Evolutionary conservation across 2,113 vertebrate genomes (phyloP).

Genomic region (Willisornis vidua): DNA sequence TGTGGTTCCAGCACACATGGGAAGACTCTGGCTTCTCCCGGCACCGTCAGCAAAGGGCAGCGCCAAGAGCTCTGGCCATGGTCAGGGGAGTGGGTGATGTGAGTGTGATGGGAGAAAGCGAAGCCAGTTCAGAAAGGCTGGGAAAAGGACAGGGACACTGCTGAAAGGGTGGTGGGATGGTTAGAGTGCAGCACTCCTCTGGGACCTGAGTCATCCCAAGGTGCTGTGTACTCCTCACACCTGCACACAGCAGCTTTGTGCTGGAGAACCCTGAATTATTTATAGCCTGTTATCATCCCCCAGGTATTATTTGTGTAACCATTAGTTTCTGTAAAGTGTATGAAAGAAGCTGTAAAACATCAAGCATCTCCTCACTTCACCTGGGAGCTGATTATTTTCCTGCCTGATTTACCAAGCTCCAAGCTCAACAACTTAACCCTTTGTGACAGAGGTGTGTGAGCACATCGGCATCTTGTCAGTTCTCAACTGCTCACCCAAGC

Average conservation of each 20-base stretch:
- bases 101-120: not conserved
- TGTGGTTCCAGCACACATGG: rapidly evolving
- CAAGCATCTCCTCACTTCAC: constrained; percentile 28
- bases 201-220: not conserved
- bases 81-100: rapidly evolving
- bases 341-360: constrained; percentile 45
- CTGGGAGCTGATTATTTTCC: constrained; percentile 20
- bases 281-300: constrained; percentile 41
- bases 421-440: not conserved
- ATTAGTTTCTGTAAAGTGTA: constrained; percentile 44
- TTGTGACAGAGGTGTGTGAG: rapidly evolving
- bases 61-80: rapidly evolving
- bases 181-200: not conserved
- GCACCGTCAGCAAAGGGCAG: rapidly evolving
- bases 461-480: rapidly evolving
- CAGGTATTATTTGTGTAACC: constrained; percentile 55
- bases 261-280: not conserved
- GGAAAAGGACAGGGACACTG: not conserved
- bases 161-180: not conserved
- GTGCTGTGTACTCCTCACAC: not conserved
- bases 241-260: not conserved
- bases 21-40: not conserved
- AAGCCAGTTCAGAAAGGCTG: not conserved
- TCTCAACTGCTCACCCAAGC: rapidly evolving
- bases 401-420: not conserved